Base-by-base conservation (phyloP, 2,888 invertebrate species). In the Microdon myrmicae region DNA sequence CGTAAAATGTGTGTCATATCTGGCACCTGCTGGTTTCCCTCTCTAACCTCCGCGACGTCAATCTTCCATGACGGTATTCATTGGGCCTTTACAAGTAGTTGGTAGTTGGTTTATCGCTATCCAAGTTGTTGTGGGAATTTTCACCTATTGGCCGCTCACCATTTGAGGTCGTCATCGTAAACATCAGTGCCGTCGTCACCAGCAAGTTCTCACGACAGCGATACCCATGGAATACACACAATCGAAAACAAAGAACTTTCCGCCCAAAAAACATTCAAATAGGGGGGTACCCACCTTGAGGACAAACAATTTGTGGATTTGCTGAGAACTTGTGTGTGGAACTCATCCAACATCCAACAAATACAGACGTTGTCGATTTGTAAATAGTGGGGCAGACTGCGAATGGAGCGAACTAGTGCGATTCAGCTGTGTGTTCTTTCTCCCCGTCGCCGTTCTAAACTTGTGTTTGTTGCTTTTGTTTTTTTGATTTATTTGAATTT, bases 401-500 rank as follows among this genome's bases (percentile, higher is more conserved):
- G 23, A 35, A 44, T 17, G 47, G 23, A 22, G 38, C 25, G 35
- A 35, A 26, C 28, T 17, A 41, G 31, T 6, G 22, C 35, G 44
- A 44, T 49, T 61, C 49, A 56, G n/a, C n/a, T n/a, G n/a, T n/a
- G n/a, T n/a, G n/a, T n/a, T n/a, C n/a, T n/a, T n/a, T n/a, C n/a
- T n/a, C n/a, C n/a, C n/a, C n/a, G n/a, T n/a, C n/a, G n/a, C n/a
- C n/a, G n/a, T n/a, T n/a, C n/a, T n/a, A n/a, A n/a, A n/a, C n/a
- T n/a, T n/a, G n/a, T n/a, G n/a, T n/a, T n/a, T n/a, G n/a, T n/a
- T n/a, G n/a, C n/a, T n/a, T n/a, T n/a, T n/a, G n/a, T n/a, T n/a
- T 56, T 61, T 56, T 61, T 56, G 48, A 56, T 56, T 55, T 56
- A 49, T 56, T 61, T 49, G 44, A 49, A 49, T 48, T 32, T 55